Percentiles rank a stretch among this genome's conserved stretches.
phyloP scores from a whole-genome alignment of 2,113 vertebrate genomes.

The Mesembrinibis cayennensis region DNA sequence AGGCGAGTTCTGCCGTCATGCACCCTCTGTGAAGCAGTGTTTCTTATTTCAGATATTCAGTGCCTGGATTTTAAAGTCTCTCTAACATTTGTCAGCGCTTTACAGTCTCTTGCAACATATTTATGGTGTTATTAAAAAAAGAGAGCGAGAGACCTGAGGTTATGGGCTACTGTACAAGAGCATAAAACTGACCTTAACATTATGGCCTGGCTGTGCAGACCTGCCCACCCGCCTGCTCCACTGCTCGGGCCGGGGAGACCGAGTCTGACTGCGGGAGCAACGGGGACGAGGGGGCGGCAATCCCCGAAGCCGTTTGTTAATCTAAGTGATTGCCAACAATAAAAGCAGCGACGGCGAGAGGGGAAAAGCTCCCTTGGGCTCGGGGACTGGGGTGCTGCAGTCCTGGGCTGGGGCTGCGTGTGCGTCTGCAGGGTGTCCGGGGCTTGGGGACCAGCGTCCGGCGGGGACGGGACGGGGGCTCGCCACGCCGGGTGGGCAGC shows the following conservation, averaged over 20 bases:
- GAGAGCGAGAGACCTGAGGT: neutral
- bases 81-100: neutral
- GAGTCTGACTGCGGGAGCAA: neutral
- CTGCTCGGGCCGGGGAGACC: neutral
- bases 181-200: neutral
- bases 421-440: neutral
- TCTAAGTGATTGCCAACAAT: rapidly evolving
- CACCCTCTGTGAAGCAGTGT: neutral
- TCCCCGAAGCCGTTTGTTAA: neutral
- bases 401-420: neutral
- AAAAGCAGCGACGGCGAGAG: neutral
- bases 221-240: neutral
- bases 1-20: neutral
- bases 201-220: neutral
- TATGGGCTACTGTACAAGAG: neutral
- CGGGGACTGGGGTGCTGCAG: rapidly evolving
- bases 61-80: neutral
- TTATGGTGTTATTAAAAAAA: neutral
- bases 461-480: rapidly evolving
- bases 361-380: neutral
- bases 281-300: rapidly evolving
- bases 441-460: neutral
- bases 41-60: neutral
- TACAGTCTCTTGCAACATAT: neutral
- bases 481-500: rapidly evolving